These are phyloP conservation scores for Hylaeus volcanicus DNA, from an alignment of 1,140 invertebrate genomes.

Conservation along the genomic window DNA sequence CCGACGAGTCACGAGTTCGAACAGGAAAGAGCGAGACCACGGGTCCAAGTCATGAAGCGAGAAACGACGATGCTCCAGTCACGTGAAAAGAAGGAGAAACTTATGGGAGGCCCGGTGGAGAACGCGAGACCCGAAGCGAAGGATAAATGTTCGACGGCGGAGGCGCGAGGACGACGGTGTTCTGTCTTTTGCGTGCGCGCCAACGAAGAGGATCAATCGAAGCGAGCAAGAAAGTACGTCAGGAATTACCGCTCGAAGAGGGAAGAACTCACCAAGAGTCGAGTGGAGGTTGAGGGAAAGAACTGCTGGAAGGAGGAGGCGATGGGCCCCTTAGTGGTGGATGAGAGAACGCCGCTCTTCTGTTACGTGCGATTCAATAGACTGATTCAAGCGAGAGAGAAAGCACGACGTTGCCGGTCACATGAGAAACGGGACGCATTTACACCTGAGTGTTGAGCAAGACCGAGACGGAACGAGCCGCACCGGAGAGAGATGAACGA, in stretches of 20 bases:
- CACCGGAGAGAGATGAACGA: not conserved
- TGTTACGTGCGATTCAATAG: not conserved
- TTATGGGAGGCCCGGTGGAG: not conserved
- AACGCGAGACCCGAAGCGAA: not conserved
- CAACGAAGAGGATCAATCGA: not conserved
- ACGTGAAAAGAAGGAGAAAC: slow-evolving; percentile 42
- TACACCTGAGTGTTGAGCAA: not conserved
- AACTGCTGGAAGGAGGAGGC: not conserved
- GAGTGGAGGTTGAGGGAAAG: not conserved
- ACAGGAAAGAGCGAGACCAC: slow-evolving; percentile 29
- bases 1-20: slow-evolving; percentile 39
- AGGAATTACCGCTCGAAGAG: slow-evolving; percentile 9
- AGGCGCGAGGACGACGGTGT: slow-evolving; percentile 34
- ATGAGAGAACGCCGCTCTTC: not conserved
- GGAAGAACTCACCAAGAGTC: not conserved
- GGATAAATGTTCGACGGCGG: not conserved
- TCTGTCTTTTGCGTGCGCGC: slow-evolving; percentile 1
- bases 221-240: slow-evolving; percentile 24
- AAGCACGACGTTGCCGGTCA: not conserved
- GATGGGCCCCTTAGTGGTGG: not conserved
- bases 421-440: slow-evolving; percentile 6
- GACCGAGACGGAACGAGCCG: not conserved
- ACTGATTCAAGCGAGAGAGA: slow-evolving; percentile 15
- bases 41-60: not conserved
- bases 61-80: slow-evolving; percentile 8